phyloP scores from a whole-genome alignment of 2,888 invertebrate genomes.

The Entomobrya proxima region DNA sequence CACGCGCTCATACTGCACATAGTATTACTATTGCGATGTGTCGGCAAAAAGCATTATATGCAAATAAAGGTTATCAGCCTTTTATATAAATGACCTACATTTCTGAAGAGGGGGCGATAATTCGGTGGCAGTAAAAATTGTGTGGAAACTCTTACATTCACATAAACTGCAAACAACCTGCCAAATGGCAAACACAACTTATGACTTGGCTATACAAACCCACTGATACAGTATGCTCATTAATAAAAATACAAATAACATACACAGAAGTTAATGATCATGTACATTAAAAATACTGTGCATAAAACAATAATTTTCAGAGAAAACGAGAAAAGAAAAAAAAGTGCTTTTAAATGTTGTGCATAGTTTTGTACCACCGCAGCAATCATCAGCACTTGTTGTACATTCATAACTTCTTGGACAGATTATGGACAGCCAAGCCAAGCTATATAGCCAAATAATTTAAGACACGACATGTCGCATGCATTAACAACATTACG shows the following conservation, averaged over 20 bases:
- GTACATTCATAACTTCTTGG: constrained; percentile 31
- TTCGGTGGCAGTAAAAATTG: constrained; percentile 60
- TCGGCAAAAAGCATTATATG: constrained; percentile 62
- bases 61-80: constrained; percentile 67
- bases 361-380: too few species aligned
- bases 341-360: constrained; percentile 41
- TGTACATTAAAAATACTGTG: neutral
- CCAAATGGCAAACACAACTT: too few species aligned
- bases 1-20: neutral
- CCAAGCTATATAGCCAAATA: neutral
- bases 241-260: neutral
- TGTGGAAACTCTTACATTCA: neutral
- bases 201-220: too few species aligned
- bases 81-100: constrained; percentile 61
- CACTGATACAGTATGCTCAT: too few species aligned
- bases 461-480: constrained; percentile 57
- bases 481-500: constrained; percentile 60
- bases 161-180: too few species aligned
- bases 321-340: neutral
- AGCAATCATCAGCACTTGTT: constrained; percentile 1
- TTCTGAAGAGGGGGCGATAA: constrained; percentile 49
- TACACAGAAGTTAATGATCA: neutral
- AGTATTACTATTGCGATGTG: neutral
- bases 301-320: neutral
- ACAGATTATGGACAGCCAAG: neutral